Conservation (phyloP, 2,888 invertebrate genomes). For the Abscondita cerata region DNA sequence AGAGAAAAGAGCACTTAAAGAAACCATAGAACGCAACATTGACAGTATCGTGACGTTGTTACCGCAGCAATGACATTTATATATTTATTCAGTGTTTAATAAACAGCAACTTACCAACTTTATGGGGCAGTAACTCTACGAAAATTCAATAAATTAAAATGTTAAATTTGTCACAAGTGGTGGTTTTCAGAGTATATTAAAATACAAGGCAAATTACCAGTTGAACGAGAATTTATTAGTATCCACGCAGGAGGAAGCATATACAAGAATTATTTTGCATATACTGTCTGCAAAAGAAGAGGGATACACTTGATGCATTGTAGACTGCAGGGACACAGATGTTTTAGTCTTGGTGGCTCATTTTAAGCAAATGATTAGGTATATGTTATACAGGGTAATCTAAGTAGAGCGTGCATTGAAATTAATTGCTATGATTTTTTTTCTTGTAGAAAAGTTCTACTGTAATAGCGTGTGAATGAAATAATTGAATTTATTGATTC, state of each 20-base stretch:
- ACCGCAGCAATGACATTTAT: conserved; percentile 35
- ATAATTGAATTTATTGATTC: too few species aligned
- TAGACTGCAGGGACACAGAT: too few species aligned
- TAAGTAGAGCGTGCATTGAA: too few species aligned
- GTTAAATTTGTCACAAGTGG: conserved; percentile 10
- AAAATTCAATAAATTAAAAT: background rate
- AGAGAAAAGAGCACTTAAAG: background rate
- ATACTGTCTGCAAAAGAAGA: conserved; percentile 19
- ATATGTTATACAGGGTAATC: too few species aligned
- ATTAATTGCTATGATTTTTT: too few species aligned
- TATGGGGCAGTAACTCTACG: background rate
- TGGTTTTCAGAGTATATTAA: conserved; percentile 19
- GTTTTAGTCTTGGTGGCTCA: too few species aligned
- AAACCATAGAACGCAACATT: conserved; percentile 15
- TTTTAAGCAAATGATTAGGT: too few species aligned
- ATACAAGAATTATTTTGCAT: conserved; percentile 33
- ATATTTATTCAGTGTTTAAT: conserved; percentile 32
- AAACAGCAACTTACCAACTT: conserved; percentile 29
- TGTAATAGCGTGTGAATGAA: too few species aligned
- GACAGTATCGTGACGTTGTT: conserved; percentile 11
- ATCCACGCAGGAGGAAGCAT: conserved; percentile 33
- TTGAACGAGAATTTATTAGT: conserved; percentile 14
- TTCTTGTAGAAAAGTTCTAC: too few species aligned
- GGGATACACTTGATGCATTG: background rate
- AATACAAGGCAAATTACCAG: conserved; percentile 25